Percentiles rank a stretch among this genome's conserved stretches.
phyloP scores from a whole-genome alignment of 2,113 vertebrate genomes.

The Macheiramphus alcinus region DNA sequence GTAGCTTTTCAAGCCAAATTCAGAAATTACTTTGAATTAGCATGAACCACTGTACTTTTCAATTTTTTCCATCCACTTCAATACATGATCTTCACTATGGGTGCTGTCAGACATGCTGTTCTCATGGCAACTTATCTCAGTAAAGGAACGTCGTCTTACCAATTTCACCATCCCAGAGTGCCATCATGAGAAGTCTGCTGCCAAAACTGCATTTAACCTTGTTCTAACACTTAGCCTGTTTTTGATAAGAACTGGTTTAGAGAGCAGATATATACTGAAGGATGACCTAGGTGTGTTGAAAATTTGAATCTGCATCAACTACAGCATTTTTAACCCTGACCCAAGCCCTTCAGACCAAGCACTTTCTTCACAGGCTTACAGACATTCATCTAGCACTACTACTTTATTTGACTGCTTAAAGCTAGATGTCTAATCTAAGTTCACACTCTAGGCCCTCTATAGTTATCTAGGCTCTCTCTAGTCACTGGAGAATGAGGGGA shows the following conservation, averaged over 20 bases:
- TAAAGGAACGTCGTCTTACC: not conserved
- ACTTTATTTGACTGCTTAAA: not conserved
- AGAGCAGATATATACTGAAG: not conserved
- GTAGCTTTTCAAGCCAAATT: not conserved
- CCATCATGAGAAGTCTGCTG: rapidly evolving
- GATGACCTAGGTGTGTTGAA: not conserved
- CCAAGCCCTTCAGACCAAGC: not conserved
- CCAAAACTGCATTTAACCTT: not conserved
- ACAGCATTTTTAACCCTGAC: not conserved
- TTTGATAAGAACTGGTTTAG: not conserved
- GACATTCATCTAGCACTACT: not conserved
- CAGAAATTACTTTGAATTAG: not conserved
- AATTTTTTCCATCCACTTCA: not conserved
- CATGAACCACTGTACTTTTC: not conserved
- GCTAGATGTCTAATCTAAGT: not conserved
- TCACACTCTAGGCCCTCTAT: not conserved
- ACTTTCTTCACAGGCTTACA: not conserved
- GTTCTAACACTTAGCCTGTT: not conserved
- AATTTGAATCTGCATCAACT: not conserved
- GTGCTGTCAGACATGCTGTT: not conserved
- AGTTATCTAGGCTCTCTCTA: not conserved
- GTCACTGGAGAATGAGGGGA: not conserved
- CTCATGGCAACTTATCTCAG: rapidly evolving
- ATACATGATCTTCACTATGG: not conserved
- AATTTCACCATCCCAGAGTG: not conserved